Percentiles rank a stretch among this genome's conserved stretches.
phyloP scores from a whole-genome alignment of 1,140 invertebrate species.

The Philotrypesis tridentata region DNA sequence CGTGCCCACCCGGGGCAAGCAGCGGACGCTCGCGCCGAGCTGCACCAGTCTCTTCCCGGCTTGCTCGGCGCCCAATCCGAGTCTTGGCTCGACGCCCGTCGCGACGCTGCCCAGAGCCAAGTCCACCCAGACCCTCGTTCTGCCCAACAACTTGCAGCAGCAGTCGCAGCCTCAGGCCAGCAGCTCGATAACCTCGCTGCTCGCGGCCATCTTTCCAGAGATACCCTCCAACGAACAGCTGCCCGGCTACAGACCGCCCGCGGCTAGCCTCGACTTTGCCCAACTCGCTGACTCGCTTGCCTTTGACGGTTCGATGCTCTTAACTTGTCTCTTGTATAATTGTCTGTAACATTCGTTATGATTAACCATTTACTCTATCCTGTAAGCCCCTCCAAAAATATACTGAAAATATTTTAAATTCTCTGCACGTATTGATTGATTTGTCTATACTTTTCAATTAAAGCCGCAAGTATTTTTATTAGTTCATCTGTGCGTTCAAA shows the following conservation, averaged over 20 bases:
- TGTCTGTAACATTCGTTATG: too few species aligned
- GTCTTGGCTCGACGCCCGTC: conserved; percentile 21
- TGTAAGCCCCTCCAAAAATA: too few species aligned
- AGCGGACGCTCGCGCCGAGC: conserved; percentile 65
- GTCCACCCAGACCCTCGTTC: conserved; percentile 67
- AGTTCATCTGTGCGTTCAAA: too few species aligned
- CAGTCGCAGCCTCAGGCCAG: conserved; percentile 28
- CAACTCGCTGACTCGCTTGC: conserved; percentile 62
- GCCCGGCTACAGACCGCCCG: conserved; percentile 65
- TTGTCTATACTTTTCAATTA: too few species aligned
- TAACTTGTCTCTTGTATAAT: too few species aligned
- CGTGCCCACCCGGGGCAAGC: conserved; percentile 66
- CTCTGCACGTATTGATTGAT: too few species aligned
- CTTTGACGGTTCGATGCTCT: conserved; percentile 47
- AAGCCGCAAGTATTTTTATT: too few species aligned
- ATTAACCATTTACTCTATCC: too few species aligned
- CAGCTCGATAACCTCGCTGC: conserved; percentile 68
- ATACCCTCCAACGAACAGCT: conserved; percentile 62
- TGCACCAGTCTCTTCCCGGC: conserved; percentile 65
- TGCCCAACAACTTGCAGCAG: conserved; percentile 45
- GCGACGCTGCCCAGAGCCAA: conserved; percentile 67
- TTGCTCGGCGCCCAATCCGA: conserved; percentile 62
- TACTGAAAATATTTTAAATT: too few species aligned
- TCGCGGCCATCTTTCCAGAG: conserved; percentile 70
- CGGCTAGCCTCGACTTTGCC: conserved; percentile 60